Base-by-base conservation (phyloP, 2,113 vertebrate genomes). In the Agapornis roseicollis region DNA sequence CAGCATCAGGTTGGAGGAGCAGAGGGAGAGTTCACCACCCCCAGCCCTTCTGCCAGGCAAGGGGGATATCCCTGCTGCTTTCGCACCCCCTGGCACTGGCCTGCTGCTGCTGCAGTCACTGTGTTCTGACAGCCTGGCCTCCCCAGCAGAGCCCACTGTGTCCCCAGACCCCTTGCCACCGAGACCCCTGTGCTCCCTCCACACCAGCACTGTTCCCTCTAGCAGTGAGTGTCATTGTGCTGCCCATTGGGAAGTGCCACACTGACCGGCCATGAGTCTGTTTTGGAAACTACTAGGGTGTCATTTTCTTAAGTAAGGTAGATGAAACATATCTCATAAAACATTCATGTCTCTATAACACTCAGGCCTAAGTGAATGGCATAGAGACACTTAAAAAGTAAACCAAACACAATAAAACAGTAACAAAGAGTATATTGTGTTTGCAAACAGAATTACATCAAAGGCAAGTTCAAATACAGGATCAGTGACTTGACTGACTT, bases 351-450 rank as follows among this genome's bases (percentile, higher is more conserved):
- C 80, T 64, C 41, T 76, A 3, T 39, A 49, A 56, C n/a, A 33
- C 89, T 83, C 81, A 83, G 85, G 93, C 91, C 89, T 77, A 68
- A 94, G 88, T 84, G 83, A 88, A 76, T 25, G 65, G 84, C 92
- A 69, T 11, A 92, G 88, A 81, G 92, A 66, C 84, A 84, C 76
- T 46, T 80, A 70, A 65, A 80, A 60, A 68, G 64, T 72, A 79
- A 90, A 96, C 31, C 55, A 69, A 83, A 91, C 61, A 55, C 80
- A 95, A 87, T 92, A 90, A 94, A 94, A 69, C 37, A 31, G 47
- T 79, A 90, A 79, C 85, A 71, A 89, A 56, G 44, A 85, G 25
- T 8, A 35, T 39, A 49, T 87, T 74, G 52, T 88, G 71, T 81
- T 94, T 78, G 14, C 87, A 72, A 29, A 55, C 0, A 1, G 55